Conservation (phyloP, 2,888 invertebrate species). For the Silvanus unidentatus region DNA sequence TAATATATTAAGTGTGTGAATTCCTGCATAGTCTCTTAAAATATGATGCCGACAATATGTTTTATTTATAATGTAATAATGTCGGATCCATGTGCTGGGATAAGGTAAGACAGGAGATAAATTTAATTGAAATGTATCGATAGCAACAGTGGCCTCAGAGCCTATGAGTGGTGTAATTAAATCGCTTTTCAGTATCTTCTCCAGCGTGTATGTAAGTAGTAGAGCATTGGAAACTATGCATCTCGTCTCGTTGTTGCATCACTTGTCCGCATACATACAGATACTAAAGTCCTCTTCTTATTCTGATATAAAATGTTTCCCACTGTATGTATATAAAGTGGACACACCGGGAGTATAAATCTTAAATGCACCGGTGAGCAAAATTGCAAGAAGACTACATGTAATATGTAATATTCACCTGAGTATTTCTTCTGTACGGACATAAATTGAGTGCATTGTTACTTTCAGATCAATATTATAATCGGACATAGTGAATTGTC, state of each 20-base stretch:
- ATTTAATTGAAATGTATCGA: constrained; percentile 41
- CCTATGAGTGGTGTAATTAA: constrained; percentile 31
- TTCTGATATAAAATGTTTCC: constrained; percentile 6
- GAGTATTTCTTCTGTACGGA: constrained; percentile 1
- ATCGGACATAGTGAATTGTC: too few relatives aligned
- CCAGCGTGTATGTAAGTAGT: neutral
- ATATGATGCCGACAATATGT: constrained; percentile 26
- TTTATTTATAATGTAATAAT: constrained; percentile 33
- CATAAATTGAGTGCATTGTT: constrained; percentile 1
- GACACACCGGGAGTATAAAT: constrained; percentile 10
- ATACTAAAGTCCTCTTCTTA: too few relatives aligned
- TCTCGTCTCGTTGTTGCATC: too few relatives aligned
- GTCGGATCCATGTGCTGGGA: constrained; percentile 26
- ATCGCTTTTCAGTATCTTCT: constrained; percentile 27
- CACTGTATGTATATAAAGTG: constrained; percentile 6
- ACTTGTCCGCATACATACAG: too few relatives aligned
- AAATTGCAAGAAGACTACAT: constrained; percentile 9
- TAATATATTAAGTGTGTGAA: constrained; percentile 12
- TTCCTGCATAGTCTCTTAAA: constrained; percentile 19
- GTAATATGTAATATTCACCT: constrained; percentile 2
- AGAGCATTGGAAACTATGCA: too few relatives aligned
- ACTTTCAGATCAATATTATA: too few relatives aligned
- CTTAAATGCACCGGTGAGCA: constrained; percentile 15
- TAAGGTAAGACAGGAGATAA: constrained; percentile 33
- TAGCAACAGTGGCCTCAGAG: constrained; percentile 22